These are phyloP conservation scores for Bagarius yarrelli DNA, from an alignment of 2,113 vertebrate genomes.

Conservation along the genomic window DNA sequence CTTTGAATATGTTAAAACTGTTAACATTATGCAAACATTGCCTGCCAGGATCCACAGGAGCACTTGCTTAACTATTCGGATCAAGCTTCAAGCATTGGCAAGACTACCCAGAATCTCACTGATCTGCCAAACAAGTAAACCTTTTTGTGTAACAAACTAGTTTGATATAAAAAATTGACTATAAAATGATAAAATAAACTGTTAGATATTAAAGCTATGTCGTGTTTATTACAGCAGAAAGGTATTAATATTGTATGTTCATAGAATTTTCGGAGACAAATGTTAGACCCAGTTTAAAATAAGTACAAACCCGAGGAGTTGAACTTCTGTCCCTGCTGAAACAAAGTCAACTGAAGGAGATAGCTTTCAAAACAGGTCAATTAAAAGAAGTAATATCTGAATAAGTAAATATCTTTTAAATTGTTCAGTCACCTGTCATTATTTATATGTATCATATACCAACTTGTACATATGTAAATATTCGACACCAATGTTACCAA, in stretches of 20 bases:
- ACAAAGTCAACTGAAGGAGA: not conserved
- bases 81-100: conserved; percentile 62
- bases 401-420: too few species aligned
- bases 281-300: too few species aligned
- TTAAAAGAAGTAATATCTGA: not conserved
- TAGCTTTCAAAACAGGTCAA: not conserved
- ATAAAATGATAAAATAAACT: not conserved
- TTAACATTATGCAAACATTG: conserved; percentile 74
- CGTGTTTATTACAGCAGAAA: not conserved
- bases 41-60: conserved; percentile 59
- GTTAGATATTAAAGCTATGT: not conserved
- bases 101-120: conserved; percentile 62
- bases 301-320: not conserved
- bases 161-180: conserved; percentile 48
- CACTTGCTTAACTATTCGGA: conserved; percentile 76
- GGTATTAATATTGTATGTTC: too few species aligned
- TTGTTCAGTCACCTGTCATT: too few species aligned
- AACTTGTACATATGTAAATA: too few species aligned
- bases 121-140: conserved; percentile 72
- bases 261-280: too few species aligned
- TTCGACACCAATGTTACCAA: too few species aligned
- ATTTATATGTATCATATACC: too few species aligned
- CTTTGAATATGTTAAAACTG: conserved; percentile 67
- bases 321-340: not conserved
- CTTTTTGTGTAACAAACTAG: conserved; percentile 79